Evolutionary conservation across 2,888 invertebrate species (phyloP).

Genomic region (Pemphredon lugubris): DNA sequence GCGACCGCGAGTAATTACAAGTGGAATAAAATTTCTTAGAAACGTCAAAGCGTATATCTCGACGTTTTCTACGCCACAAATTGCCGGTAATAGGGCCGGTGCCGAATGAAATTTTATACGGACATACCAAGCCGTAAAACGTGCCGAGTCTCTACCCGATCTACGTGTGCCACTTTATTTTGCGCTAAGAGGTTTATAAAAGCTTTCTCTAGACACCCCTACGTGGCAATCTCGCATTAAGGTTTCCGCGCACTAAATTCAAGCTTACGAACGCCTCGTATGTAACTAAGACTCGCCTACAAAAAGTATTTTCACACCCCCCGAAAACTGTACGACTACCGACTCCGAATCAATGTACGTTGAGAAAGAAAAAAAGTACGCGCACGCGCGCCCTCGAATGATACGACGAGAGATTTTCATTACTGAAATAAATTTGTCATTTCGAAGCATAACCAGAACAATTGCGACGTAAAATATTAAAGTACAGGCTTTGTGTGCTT

Average conservation of each 20-base stretch:
- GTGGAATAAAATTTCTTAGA: too few species aligned
- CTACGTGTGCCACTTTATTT: constrained; percentile 14
- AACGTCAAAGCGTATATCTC: too few species aligned
- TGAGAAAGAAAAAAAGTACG: background rate
- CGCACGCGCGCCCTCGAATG: background rate
- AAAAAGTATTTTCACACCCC: too few species aligned
- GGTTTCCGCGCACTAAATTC: constrained; percentile 31
- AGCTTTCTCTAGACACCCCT: background rate
- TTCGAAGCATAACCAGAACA: background rate
- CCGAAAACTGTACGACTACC: too few species aligned
- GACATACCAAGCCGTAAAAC: background rate
- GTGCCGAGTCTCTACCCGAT: background rate
- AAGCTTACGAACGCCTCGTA: constrained; percentile 20
- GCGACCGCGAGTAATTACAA: too few species aligned
- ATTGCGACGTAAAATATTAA: background rate
- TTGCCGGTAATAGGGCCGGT: too few species aligned
- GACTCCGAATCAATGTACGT: too few species aligned
- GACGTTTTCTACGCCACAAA: too few species aligned
- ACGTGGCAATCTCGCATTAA: background rate
- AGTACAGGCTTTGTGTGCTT: background rate
- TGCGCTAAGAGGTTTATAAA: constrained; percentile 15
- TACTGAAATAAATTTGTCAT: background rate
- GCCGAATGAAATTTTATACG: too few species aligned
- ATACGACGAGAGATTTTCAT: background rate
- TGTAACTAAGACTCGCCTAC: constrained; percentile 9